A percentile compares a stretch with the other conserved stretches of the same genome.
These are phyloP conservation scores for Papilio demoleus DNA, from an alignment of 2,888 invertebrate species.

Conservation along the genomic window DNA sequence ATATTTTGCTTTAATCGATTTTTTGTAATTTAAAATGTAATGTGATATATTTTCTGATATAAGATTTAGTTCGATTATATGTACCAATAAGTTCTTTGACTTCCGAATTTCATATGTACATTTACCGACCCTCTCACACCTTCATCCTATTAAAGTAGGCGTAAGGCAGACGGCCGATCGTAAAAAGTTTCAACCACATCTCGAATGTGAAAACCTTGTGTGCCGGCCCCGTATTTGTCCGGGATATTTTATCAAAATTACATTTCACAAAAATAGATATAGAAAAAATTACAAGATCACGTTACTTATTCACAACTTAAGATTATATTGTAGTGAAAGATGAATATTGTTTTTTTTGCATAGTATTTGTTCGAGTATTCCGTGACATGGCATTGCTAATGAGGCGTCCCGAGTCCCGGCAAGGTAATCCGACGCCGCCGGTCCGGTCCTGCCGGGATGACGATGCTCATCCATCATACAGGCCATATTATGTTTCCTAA, in stretches of 20 bases:
- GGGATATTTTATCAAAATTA: not conserved
- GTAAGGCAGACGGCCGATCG: too few species aligned
- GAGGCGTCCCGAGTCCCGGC: slow-evolving; percentile 66
- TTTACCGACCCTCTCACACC: too few species aligned
- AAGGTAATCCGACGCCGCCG: slow-evolving; percentile 63
- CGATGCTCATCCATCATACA: slow-evolving; percentile 53
- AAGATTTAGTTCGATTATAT: too few species aligned
- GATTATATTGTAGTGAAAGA: not conserved
- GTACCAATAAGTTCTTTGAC: too few species aligned
- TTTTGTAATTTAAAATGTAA: too few species aligned
- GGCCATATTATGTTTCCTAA: slow-evolving; percentile 39
- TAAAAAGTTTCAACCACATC: too few species aligned
- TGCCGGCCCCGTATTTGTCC: too few species aligned
- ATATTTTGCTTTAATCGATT: not conserved
- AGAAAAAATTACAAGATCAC: not conserved
- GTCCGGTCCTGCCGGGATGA: slow-evolving; percentile 46
- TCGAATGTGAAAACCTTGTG: too few species aligned
- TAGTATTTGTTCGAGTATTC: slow-evolving; percentile 51
- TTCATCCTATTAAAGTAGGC: too few species aligned
- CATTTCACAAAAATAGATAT: not conserved
- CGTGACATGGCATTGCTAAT: slow-evolving; percentile 66
- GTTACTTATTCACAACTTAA: not conserved
- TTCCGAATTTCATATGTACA: too few species aligned
- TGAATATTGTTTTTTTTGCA: slow-evolving; percentile 42
- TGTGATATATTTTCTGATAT: too few species aligned